phyloP scores from a whole-genome alignment of 2,113 vertebrate genomes.

The Hydropotes inermis region DNA sequence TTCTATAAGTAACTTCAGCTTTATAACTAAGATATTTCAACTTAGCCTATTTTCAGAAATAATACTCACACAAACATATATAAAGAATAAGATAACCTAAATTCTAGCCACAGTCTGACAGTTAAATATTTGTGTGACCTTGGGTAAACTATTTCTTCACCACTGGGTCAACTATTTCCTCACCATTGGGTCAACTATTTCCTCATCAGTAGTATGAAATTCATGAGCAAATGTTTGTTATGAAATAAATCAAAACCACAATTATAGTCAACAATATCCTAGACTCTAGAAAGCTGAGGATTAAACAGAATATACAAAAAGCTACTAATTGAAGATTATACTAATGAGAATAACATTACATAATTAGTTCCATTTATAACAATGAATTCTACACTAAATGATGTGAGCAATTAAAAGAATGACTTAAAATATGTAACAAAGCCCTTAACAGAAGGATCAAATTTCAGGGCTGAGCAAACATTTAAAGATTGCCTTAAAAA shows the following conservation, averaged over 20 bases:
- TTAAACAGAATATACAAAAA: conserved; percentile 26
- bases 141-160: not conserved
- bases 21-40: conserved; percentile 22
- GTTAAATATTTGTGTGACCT: not conserved
- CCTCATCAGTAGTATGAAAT: not conserved
- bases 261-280: not conserved
- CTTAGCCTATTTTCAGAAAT: conserved; percentile 1
- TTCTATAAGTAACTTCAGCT: conserved; percentile 1
- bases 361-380: not conserved
- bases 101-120: not conserved
- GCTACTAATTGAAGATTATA: not conserved
- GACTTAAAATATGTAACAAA: conserved; percentile 17
- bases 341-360: not conserved
- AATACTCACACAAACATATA: not conserved
- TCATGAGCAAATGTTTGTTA: not conserved
- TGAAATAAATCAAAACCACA: conserved; percentile 1
- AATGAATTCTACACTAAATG: conserved; percentile 25
- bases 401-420: conserved; percentile 10
- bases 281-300: not conserved
- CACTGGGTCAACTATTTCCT: not conserved
- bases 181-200: not conserved
- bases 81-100: not conserved
- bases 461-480: conserved; percentile 21
- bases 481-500: conserved; percentile 13
- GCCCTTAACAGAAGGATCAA: not conserved